phyloP scores from a whole-genome alignment of 2,113 vertebrate genomes.

The Muntiacus reevesi region DNA sequence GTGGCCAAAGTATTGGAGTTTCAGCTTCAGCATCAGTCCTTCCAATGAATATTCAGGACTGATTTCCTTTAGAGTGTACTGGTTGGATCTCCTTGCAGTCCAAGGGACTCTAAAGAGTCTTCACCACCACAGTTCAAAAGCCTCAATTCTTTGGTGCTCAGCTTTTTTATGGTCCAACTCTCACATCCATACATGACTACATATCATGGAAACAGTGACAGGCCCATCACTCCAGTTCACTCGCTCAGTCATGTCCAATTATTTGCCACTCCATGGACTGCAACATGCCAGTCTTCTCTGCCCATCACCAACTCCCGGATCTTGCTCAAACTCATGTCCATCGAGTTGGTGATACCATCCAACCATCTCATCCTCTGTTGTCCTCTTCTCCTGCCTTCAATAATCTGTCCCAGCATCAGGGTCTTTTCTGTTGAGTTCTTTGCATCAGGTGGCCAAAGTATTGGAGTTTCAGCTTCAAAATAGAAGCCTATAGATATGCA shows the following conservation, averaged over 20 bases:
- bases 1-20: not conserved
- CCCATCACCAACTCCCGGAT: not conserved
- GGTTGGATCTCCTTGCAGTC: not conserved
- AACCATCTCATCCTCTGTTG: not conserved
- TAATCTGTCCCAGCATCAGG: not conserved
- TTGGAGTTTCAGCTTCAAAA: not conserved
- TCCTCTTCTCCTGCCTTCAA: not conserved
- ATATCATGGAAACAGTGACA: not conserved
- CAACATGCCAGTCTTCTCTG: not conserved
- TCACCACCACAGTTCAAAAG: not conserved
- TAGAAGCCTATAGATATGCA: not conserved
- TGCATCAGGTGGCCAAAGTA: not conserved
- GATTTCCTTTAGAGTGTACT: not conserved
- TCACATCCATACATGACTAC: not conserved
- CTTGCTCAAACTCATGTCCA: not conserved
- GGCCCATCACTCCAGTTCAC: not conserved
- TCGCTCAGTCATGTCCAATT: accelerated
- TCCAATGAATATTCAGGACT: not conserved
- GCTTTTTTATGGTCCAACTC: not conserved
- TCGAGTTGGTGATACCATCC: not conserved
- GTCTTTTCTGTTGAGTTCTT: not conserved
- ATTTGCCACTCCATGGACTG: not conserved
- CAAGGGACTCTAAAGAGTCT: not conserved
- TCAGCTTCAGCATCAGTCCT: not conserved
- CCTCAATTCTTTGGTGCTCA: not conserved